Base-by-base conservation (phyloP, 2,888 invertebrate genomes). In the Coelopa pilipes region DNA sequence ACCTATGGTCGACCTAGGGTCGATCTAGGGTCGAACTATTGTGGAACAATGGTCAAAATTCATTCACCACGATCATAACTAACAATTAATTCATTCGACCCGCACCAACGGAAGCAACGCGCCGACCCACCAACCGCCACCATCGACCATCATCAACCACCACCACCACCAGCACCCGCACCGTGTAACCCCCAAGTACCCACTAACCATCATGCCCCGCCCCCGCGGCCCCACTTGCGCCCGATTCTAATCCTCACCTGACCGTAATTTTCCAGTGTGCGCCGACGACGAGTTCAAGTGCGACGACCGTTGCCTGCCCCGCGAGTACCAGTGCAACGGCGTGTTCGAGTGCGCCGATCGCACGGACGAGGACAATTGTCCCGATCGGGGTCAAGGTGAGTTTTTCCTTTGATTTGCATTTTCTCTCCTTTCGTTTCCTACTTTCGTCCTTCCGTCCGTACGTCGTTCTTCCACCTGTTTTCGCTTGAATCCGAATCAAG, bases 321-420 rank as follows among this genome's bases (percentile, higher is more conserved):
- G 88, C 17, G 82, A 82, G 10, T 86, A 89, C 78, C 88, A 88
- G 17, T 93, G 94, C 83, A 90, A 94, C 85, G 90, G 90, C 47
- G 76, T 77, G 1, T 73, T 79, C 11, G 91, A 94, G 76, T 94
- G 93, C 80, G 5, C 21, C 13, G 94, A 94, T 81, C 89, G 90
- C 17, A 90, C 91, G 3, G 94, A 94, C 81, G 94, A 94, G 84
- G 84, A 87, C 4, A 89, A 89, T 80, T 94, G 94, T 81, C 75
- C 79, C 4, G 74, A 76, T 70, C 75, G 63, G 17, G 66, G 45
- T 7, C 72, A 73, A 74, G 78, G 80, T 79, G 76, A 80, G 78
- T 79, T 78, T 75, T 77, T 72, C 68, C 73, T 77, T 67, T 11
- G 47, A 69, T 13, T 53, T 65, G 55, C 13, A 53, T 70, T 70